Evolutionary conservation across 2,113 vertebrate genomes (phyloP).

Genomic region (Laticauda laticaudata): DNA sequence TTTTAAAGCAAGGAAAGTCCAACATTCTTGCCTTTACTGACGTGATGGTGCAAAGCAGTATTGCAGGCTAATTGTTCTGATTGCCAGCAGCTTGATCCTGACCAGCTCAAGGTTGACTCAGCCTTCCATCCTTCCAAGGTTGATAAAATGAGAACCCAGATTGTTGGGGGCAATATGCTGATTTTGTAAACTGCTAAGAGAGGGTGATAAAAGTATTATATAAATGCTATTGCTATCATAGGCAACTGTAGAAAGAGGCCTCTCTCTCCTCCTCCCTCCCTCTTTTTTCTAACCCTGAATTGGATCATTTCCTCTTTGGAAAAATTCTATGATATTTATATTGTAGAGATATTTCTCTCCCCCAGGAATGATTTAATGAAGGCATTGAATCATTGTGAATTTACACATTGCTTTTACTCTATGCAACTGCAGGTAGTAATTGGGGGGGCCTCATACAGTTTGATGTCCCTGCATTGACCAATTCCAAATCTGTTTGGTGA

Average conservation of each 20-base stretch:
- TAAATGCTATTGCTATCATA: neutral
- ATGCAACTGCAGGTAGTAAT: neutral
- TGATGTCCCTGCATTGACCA: neutral
- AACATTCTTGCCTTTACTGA: neutral
- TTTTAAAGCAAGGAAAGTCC: neutral
- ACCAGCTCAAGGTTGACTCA: neutral
- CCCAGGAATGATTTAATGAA: neutral
- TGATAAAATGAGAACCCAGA: neutral
- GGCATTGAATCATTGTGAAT: neutral
- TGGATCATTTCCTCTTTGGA: neutral
- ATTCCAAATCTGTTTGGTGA: neutral
- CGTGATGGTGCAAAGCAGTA: neutral
- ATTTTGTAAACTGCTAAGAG: neutral
- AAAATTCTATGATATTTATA: neutral
- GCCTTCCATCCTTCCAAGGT: neutral
- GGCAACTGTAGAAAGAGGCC: neutral
- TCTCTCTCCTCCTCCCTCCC: neutral
- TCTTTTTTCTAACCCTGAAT: neutral
- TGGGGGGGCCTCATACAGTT: too few relatives aligned
- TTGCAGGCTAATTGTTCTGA: neutral
- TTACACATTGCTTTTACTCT: neutral
- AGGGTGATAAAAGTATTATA: neutral
- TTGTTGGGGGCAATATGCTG: neutral
- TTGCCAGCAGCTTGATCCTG: neutral
- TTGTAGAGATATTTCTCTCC: neutral